Conservation (phyloP, 2,797 vertebrate species). For the Masticophis lateralis region DNA sequence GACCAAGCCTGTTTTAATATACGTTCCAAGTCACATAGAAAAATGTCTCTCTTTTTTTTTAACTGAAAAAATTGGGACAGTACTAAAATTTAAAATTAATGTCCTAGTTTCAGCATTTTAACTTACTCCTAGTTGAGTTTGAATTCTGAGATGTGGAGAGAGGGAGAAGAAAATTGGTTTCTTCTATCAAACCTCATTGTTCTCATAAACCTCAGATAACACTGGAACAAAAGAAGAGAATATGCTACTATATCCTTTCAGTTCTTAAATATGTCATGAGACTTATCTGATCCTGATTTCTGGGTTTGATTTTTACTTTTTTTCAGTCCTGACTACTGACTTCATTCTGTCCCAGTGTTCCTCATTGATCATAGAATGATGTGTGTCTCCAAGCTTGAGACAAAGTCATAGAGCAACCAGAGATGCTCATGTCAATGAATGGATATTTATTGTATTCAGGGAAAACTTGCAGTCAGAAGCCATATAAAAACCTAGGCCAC, state of each 20-base stretch:
- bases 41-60: background rate
- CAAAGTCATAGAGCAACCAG: background rate
- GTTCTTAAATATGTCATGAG: background rate
- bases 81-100: background rate
- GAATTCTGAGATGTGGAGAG: background rate
- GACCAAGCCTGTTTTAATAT: background rate
- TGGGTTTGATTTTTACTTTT: background rate
- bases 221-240: background rate
- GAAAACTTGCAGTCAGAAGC: background rate
- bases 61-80: background rate
- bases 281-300: background rate
- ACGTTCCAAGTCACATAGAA: background rate
- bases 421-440: background rate
- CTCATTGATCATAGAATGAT: background rate
- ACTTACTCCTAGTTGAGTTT: background rate
- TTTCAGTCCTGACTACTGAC: background rate
- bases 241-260: background rate
- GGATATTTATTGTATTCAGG: background rate
- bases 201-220: background rate
- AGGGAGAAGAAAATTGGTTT: background rate
- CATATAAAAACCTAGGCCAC: background rate
- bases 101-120: background rate
- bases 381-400: background rate
- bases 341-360: background rate
- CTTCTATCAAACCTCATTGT: background rate